Conservation (phyloP, 2,113 vertebrate genomes). For the Cyphomyrus plagiostoma region DNA sequence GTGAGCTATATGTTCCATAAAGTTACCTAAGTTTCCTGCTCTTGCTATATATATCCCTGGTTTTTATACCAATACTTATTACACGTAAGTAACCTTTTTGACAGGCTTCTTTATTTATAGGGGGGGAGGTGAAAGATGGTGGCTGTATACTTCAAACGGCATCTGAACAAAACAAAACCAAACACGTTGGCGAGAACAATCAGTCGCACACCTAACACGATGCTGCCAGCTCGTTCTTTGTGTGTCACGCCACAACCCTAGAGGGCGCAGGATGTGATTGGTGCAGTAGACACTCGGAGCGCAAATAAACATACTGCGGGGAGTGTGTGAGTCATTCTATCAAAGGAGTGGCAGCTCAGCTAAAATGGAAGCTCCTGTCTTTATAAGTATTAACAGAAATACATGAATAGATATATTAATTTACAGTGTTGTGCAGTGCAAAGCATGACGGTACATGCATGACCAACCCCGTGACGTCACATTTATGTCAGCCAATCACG, state of each 20-base stretch:
- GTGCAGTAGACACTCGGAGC: not conserved
- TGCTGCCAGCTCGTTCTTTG: not conserved
- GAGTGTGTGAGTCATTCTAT: not conserved
- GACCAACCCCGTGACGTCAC: not conserved
- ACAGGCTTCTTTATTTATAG: not conserved
- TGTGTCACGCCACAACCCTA: not conserved
- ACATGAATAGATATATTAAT: not conserved
- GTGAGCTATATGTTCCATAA: not conserved
- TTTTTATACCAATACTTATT: not conserved
- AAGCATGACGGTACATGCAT: not conserved
- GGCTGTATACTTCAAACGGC: not conserved
- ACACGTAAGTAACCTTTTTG: not conserved
- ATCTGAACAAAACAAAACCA: not conserved
- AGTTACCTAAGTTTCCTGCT: not conserved
- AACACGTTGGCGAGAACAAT: not conserved
- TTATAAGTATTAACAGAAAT: not conserved
- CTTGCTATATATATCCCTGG: not conserved
- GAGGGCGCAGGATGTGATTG: not conserved
- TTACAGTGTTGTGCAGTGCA: not conserved
- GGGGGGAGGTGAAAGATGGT: not conserved
- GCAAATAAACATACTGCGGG: not conserved
- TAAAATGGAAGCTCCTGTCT: not conserved
- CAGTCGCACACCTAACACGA: not conserved
- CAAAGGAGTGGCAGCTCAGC: not conserved
- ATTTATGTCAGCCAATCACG: not conserved